Evolutionary conservation across 2,113 vertebrate species (phyloP).

Genomic region (Tragelaphus strepsiceros): DNA sequence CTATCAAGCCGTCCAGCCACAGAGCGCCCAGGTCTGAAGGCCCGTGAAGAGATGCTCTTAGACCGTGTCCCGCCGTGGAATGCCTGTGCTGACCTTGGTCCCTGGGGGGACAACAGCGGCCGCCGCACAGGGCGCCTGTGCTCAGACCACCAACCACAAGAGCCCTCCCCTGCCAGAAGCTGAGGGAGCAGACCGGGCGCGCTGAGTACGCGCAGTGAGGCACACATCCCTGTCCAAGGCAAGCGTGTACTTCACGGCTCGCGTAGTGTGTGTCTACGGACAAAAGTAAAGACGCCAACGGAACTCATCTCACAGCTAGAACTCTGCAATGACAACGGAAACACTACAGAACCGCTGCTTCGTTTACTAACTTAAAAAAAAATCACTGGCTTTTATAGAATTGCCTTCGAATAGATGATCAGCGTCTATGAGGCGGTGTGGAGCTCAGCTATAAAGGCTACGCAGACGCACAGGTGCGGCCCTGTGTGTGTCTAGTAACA

Average conservation of each 20-base stretch:
- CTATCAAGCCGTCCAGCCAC: not conserved
- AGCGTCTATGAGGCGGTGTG: accelerated
- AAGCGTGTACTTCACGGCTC: accelerated
- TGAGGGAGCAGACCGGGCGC: not conserved
- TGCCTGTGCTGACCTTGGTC: not conserved
- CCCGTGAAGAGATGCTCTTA: not conserved
- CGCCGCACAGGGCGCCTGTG: accelerated
- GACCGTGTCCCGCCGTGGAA: too few relatives aligned
- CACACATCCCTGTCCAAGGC: not conserved
- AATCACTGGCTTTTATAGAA: not conserved
- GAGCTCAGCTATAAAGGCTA: not conserved
- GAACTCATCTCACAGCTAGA: too few relatives aligned
- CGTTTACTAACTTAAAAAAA: not conserved
- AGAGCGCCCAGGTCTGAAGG: not conserved
- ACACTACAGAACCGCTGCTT: not conserved
- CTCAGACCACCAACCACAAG: not conserved
- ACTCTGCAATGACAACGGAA: not conserved
- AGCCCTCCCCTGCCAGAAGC: not conserved
- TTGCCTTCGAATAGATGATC: not conserved
- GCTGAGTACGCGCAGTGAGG: not conserved
- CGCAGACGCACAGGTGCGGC: accelerated
- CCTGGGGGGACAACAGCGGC: accelerated
- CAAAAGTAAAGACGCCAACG: accelerated
- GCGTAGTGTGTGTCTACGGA: not conserved
- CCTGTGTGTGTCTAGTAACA: not conserved